These are phyloP conservation scores for Rotaria sp. DNA, from an alignment of 2,888 invertebrate species.

Conservation along the genomic window DNA sequence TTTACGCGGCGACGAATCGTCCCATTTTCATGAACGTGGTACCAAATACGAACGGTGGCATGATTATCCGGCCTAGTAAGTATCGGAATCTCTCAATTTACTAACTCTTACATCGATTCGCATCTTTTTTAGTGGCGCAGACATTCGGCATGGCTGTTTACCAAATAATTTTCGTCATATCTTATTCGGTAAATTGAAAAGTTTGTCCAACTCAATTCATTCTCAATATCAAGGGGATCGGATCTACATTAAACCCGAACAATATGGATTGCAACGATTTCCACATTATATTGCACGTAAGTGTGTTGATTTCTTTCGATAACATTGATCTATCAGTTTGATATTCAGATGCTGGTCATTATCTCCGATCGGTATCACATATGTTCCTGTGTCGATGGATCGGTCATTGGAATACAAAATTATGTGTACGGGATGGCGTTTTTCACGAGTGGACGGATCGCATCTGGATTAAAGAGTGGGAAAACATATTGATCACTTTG, in stretches of 20 bases:
- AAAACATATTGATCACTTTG: background rate
- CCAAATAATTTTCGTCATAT: background rate
- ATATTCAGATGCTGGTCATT: background rate
- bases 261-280: background rate
- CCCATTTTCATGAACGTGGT: slow-evolving; percentile 13
- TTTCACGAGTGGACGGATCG: background rate
- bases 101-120: background rate
- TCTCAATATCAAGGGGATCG: background rate
- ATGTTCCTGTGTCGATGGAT: background rate
- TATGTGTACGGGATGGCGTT: background rate
- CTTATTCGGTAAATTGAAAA: background rate
- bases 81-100: background rate
- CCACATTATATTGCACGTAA: background rate
- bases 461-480: background rate
- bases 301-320: background rate
- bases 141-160: background rate
- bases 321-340: background rate
- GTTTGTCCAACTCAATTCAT: background rate
- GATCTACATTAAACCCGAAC: background rate
- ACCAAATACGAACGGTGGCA: background rate
- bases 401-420: background rate
- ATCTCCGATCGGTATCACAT: background rate
- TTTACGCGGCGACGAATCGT: slow-evolving; percentile 14
- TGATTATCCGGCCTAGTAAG: background rate
- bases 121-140: background rate